Percentiles rank a stretch among this genome's conserved stretches.
Evolutionary conservation across 2,113 vertebrate species (phyloP).

Genomic region (Odobenus rosmarus): DNA sequence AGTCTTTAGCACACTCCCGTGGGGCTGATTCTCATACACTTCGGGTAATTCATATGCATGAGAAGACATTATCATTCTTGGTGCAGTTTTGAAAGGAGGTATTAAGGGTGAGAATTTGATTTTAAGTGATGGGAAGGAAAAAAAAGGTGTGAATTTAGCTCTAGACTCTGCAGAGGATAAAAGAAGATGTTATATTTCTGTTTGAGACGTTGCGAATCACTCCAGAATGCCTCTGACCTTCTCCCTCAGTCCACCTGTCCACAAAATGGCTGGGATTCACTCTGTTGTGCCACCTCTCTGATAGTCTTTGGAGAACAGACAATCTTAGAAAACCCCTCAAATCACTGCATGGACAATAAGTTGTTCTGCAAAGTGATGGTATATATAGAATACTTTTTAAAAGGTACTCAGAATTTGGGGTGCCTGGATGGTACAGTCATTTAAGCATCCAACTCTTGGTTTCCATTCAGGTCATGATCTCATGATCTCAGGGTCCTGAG

Average conservation of each 20-base stretch:
- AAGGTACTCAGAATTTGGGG: background rate
- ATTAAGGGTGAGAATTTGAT: constrained; percentile 67
- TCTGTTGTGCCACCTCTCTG: background rate
- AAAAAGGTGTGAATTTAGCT: constrained; percentile 62
- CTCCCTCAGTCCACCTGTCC: constrained; percentile 8
- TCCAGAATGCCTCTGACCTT: background rate
- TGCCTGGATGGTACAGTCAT: background rate
- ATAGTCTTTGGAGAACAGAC: background rate
- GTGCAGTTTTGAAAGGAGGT: constrained; percentile 46
- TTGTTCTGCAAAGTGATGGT: background rate
- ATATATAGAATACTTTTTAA: background rate
- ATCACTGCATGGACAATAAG: background rate
- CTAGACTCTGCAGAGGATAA: constrained; percentile 58
- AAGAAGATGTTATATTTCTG: constrained; percentile 49
- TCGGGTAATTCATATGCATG: constrained; percentile 41
- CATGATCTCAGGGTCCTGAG: background rate
- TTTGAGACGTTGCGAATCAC: background rate
- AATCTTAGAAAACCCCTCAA: background rate
- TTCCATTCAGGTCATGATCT: background rate
- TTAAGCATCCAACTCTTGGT: background rate
- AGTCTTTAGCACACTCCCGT: background rate
- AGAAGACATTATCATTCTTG: background rate
- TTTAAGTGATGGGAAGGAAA: constrained; percentile 49
- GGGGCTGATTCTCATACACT: background rate
- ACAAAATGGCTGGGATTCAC: background rate